These are phyloP conservation scores for Chauna torquata DNA, from an alignment of 2,113 vertebrate genomes.

Conservation along the genomic window DNA sequence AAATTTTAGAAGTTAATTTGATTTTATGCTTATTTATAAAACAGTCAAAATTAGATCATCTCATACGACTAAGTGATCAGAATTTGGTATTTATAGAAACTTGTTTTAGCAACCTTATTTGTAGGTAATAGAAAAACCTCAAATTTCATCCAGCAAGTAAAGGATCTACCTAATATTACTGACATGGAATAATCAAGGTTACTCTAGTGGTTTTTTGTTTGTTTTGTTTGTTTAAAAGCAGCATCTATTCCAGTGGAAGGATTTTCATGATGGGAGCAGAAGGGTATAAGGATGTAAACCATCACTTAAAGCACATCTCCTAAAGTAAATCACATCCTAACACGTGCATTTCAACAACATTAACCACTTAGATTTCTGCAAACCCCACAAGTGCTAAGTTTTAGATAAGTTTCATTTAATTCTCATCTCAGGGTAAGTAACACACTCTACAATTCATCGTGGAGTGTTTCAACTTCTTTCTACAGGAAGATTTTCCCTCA, in stretches of 20 bases:
- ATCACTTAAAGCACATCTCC: neutral
- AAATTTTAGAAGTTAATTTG: neutral
- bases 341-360: neutral
- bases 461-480: neutral
- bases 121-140: neutral
- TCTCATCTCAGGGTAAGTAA: neutral
- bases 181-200: neutral
- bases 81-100: neutral
- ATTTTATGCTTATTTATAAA: neutral
- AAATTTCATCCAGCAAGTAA: neutral
- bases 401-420: neutral
- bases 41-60: neutral
- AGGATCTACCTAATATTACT: neutral
- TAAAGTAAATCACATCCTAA: neutral
- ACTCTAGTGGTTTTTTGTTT: neutral
- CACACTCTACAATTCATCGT: neutral
- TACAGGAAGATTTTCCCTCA: neutral
- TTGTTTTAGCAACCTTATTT: neutral
- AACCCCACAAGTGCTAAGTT: neutral
- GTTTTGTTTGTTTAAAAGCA: neutral
- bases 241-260: neutral
- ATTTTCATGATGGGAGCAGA: neutral
- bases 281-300: neutral
- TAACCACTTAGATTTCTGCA: neutral
- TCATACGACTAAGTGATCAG: neutral